Evolutionary conservation across 1,140 invertebrate species (phyloP), one percentile per base, ranked within the genome.

Genomic region (Fopius arisanus): DNA sequence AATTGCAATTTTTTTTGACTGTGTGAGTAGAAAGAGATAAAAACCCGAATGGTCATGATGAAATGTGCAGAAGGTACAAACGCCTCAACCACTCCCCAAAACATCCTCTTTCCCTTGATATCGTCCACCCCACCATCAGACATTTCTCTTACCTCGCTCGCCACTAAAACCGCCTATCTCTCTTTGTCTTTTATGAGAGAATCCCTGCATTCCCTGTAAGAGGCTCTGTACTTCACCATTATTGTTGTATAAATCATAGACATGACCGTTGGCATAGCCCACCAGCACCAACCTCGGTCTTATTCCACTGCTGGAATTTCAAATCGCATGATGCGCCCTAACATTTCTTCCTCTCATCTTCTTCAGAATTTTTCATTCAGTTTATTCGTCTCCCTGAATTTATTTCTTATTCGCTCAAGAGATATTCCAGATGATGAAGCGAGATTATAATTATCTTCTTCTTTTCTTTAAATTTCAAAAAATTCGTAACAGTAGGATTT

Each of bases 241-340:
- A 59, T 59, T 59, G 54, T 59, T 59, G 54, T 59, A 59, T 59
- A 59, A 59, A 59, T 59, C 54, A 59, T 59, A 23, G 26, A 59
- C 54, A 59, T 59, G 54, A 59, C 54, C 54, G 54, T 59, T 59
- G 54, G 3, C 19, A 51, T 51, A 51, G 19, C 12, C 19, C 10
- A 5, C 21, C 3, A 59, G 19, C 21, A 26, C 14, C 19, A 59
- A 59, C 54, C 54, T 59, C 19, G 54, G 54, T 59, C 54, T 59
- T 59, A 59, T 59, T 23, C 54, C 19, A 28, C 54, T 26, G 54
- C 23, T 59, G 54, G 54, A 59, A 59, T 59, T 59, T 59, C 54
- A 59, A 59, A 59, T 59, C 54, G 54, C 23, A 59, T 59, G 54
- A 59, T 59, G 9, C 54, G 7, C 23, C 9, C 14, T 59, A 26